These are phyloP conservation scores for Orthosia gothica DNA, from an alignment of 2,888 invertebrate species.

Conservation along the genomic window DNA sequence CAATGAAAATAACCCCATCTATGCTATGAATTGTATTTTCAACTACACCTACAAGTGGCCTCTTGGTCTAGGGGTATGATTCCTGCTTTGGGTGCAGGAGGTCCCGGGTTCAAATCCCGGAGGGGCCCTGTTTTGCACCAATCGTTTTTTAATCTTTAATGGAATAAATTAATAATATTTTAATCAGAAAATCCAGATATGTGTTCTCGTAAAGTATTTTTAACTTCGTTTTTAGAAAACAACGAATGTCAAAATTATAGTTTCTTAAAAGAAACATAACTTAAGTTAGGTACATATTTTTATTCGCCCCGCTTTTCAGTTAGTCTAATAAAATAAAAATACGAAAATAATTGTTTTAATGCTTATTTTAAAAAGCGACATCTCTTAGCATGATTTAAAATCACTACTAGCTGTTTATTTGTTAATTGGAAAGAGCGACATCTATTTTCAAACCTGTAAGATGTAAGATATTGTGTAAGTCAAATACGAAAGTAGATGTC, in stretches of 20 bases:
- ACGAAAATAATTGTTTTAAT: background rate
- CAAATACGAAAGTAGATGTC: constrained; percentile 52
- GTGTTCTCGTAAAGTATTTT: background rate
- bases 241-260: too few relatives aligned
- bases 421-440: constrained; percentile 30
- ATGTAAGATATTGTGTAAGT: background rate
- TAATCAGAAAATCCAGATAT: background rate
- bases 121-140: constrained; percentile 89
- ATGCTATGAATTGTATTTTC: constrained; percentile 58
- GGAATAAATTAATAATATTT: background rate
- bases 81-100: constrained; percentile 94
- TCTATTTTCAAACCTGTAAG: constrained; percentile 21
- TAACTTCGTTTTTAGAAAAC: background rate
- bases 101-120: constrained; percentile 94
- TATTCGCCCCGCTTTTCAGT: too few relatives aligned
- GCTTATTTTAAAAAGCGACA: constrained; percentile 1
- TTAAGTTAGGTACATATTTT: too few relatives aligned
- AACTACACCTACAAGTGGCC: constrained; percentile 77
- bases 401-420: background rate
- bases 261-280: background rate
- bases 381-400: constrained; percentile 1
- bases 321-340: too few relatives aligned
- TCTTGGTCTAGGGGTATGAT: constrained; percentile 94
- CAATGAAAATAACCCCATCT: constrained; percentile 47
- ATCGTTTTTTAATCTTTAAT: background rate